A percentile compares a stretch with the other conserved stretches of the same genome.
phyloP scores from a whole-genome alignment of 2,113 vertebrate species.

The Eulacestoma nigropectus region DNA sequence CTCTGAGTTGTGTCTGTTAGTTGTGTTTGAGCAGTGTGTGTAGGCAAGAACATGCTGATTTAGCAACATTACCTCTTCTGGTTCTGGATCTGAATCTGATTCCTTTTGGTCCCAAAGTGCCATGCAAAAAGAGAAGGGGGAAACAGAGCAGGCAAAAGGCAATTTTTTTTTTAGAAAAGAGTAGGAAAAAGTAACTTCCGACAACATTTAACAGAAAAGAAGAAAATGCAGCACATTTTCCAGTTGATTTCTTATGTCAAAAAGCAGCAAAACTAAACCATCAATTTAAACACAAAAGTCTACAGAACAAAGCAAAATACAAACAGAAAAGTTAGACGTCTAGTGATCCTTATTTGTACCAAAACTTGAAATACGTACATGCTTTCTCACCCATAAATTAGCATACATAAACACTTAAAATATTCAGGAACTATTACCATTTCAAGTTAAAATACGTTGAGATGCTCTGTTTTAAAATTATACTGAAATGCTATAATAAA shows the following conservation, averaged over 20 bases:
- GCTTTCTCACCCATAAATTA: background rate
- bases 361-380: background rate
- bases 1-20: background rate
- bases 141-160: conserved; percentile 73
- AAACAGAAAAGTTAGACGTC: background rate
- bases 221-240: background rate
- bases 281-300: background rate
- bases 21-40: background rate
- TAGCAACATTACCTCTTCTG: conserved; percentile 89
- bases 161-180: conserved; percentile 46
- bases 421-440: background rate
- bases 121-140: conserved; percentile 64
- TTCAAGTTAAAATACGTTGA: background rate
- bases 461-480: background rate
- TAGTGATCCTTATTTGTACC: background rate
- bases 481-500: background rate
- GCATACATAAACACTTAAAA: background rate
- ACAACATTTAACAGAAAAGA: conserved; percentile 10
- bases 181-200: background rate
- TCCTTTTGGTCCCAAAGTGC: conserved; percentile 87
- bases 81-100: conserved; percentile 95
- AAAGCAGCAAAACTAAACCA: background rate
- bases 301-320: background rate
- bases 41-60: background rate
- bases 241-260: background rate